Conservation (phyloP, 2,113 vertebrate species). For the Xiphophorus hellerii region DNA sequence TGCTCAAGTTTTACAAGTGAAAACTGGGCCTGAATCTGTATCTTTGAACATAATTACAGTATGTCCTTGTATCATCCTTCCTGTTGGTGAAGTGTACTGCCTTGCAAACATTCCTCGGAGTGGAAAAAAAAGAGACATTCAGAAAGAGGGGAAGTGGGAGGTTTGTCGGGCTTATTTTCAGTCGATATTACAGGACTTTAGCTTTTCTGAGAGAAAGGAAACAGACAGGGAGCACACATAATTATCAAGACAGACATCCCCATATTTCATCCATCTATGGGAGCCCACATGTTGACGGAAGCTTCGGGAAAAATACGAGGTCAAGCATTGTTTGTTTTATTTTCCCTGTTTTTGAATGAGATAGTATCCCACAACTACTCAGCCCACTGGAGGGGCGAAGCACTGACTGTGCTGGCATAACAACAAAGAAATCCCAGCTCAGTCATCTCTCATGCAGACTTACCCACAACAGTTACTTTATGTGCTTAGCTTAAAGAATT, state of each 20-base stretch:
- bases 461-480: slow-evolving; percentile 60
- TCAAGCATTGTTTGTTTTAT: slow-evolving; percentile 64
- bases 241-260: slow-evolving; percentile 38
- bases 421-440: slow-evolving; percentile 59
- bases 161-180: slow-evolving; percentile 66
- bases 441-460: slow-evolving; percentile 65
- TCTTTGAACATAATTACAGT: slow-evolving; percentile 79
- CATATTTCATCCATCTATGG: slow-evolving; percentile 55
- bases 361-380: slow-evolving; percentile 64
- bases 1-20: slow-evolving; percentile 75
- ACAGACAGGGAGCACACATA: slow-evolving; percentile 32
- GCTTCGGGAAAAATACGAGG: slow-evolving; percentile 45
- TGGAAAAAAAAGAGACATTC: slow-evolving; percentile 36
- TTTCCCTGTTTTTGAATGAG: slow-evolving; percentile 68
- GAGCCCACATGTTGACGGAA: slow-evolving; percentile 42
- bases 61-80: slow-evolving; percentile 75
- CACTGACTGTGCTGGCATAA: slow-evolving; percentile 70
- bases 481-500: slow-evolving; percentile 42
- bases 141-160: slow-evolving; percentile 68
- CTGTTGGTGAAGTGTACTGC: slow-evolving; percentile 72
- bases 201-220: slow-evolving; percentile 54
- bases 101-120: slow-evolving; percentile 73
- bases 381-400: slow-evolving; percentile 71
- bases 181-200: slow-evolving; percentile 59
- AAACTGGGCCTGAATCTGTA: slow-evolving; percentile 74